phyloP scores from a whole-genome alignment of 1,140 invertebrate species.

The Diabrotica virgifera region DNA sequence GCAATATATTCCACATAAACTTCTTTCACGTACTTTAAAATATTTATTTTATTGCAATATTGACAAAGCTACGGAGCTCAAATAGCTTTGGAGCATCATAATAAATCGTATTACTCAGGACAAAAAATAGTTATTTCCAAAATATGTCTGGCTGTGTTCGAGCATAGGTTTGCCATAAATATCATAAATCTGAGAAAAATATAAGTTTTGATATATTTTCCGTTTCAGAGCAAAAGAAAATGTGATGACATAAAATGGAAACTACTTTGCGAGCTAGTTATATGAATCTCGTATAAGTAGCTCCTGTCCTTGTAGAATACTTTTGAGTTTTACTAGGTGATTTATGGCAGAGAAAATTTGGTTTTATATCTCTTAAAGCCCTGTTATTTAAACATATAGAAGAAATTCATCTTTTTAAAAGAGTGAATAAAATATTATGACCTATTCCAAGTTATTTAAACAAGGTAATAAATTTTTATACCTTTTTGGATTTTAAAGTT shows the following conservation, averaged over 20 bases:
- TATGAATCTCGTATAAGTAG: constrained; percentile 11
- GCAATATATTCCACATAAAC: no score
- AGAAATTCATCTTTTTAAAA: no score
- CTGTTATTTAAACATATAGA: not conserved
- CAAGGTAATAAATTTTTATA: no score
- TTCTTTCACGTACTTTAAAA: no score
- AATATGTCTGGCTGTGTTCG: not conserved
- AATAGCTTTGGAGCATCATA: no score
- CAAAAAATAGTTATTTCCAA: no score
- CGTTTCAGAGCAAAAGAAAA: constrained; percentile 6
- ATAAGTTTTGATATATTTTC: constrained; percentile 2
- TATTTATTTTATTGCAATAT: no score
- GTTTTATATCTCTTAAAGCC: constrained; percentile 11
- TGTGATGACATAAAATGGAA: not conserved
- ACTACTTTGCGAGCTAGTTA: constrained; percentile 4
- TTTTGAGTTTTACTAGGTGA: not conserved
- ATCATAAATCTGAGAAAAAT: constrained; percentile 19
- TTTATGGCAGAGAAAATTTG: constrained; percentile 5
- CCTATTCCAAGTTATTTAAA: no score
- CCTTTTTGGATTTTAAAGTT: no score
- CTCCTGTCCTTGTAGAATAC: not conserved
- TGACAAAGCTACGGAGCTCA: no score
- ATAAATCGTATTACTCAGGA: no score
- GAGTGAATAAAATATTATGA: no score
- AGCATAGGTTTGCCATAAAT: constrained; percentile 25